These are phyloP conservation scores for Platanista minor DNA, from an alignment of 2,113 vertebrate species.

Conservation along the genomic window DNA sequence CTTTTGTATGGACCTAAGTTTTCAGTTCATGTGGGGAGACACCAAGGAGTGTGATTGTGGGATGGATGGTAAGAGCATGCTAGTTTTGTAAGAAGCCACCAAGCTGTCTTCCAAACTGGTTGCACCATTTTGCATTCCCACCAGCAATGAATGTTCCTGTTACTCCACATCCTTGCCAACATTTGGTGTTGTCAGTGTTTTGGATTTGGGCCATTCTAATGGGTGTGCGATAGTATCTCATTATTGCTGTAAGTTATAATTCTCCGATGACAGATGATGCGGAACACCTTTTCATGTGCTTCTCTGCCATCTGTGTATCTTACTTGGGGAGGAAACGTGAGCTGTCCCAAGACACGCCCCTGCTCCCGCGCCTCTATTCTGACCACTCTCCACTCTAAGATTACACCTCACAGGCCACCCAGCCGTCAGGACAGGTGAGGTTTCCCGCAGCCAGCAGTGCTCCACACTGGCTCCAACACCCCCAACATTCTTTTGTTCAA, in stretches of 20 bases:
- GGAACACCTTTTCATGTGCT: not conserved
- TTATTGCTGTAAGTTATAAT: not conserved
- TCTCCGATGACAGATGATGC: not conserved
- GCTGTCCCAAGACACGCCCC: not conserved
- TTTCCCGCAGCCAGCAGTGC: not conserved
- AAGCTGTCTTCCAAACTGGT: not conserved
- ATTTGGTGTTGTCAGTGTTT: not conserved
- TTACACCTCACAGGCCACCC: rapidly evolving
- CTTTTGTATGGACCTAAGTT: not conserved
- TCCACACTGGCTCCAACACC: not conserved
- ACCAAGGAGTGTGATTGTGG: not conserved
- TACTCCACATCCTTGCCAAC: not conserved
- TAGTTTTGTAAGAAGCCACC: not conserved
- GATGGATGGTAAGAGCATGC: too few species aligned
- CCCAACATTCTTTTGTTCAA: too few species aligned
- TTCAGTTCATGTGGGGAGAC: not conserved
- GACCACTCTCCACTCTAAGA: not conserved
- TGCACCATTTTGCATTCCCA: not conserved
- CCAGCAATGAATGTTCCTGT: not conserved
- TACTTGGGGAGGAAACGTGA: not conserved
- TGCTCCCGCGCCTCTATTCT: not conserved
- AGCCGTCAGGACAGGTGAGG: not conserved
- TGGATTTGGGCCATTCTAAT: not conserved
- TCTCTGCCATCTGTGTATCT: not conserved
- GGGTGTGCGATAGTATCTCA: not conserved